Evolutionary conservation across 2,113 vertebrate genomes (phyloP), one percentile per base, ranked within the genome.

Genomic region (Scytalopus superciliaris): DNA sequence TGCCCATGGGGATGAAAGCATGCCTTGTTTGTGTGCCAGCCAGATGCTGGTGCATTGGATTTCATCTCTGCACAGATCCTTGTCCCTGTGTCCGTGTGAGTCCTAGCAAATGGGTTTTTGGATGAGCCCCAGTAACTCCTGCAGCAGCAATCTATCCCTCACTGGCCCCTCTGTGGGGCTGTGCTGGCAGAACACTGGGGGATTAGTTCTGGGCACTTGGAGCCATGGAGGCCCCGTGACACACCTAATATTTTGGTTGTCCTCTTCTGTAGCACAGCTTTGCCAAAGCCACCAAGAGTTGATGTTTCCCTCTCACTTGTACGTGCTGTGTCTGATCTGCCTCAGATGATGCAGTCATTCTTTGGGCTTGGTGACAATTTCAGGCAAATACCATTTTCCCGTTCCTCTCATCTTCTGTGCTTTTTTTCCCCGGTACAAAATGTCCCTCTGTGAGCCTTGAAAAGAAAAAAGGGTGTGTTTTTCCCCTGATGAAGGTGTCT

Each of bases 131-230:
- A 14, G 63, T 30, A 9, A 2, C 33, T 84, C 55, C 30, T 12
- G 56, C 60, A 42, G 75, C n/a, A n/a, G 45, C 1, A 31, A n/a
- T 13, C 63, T 44, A 2, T 49, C 37, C 12, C 76, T 50, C 1
- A 0, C 49, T 9, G 2, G 60, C 37, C 53, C 52, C 53, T 18
- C 67, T 5, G 49, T 1, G 3, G 23, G 3, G 33, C 84, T 31
- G 78, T 0, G 2, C 52, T 33, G 6, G 2, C 0, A 10, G 47
- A 30, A 21, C 9, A 0, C 87, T 3, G 35, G 1, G 6, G 47
- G 8, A 3, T 7, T 12, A 2, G 13, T 16, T 68, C 49, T 76
- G 70, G 25, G 30, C 56, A 2, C 53, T 18, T 12, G 57, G 40
- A 42, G 8, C 2, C 33, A 12, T 52, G 44, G 49, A 30, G 44